Percentiles rank a stretch among this genome's conserved stretches.
Evolutionary conservation across 2,888 invertebrate genomes (phyloP).

Genomic region (Mimachlamys varia): DNA sequence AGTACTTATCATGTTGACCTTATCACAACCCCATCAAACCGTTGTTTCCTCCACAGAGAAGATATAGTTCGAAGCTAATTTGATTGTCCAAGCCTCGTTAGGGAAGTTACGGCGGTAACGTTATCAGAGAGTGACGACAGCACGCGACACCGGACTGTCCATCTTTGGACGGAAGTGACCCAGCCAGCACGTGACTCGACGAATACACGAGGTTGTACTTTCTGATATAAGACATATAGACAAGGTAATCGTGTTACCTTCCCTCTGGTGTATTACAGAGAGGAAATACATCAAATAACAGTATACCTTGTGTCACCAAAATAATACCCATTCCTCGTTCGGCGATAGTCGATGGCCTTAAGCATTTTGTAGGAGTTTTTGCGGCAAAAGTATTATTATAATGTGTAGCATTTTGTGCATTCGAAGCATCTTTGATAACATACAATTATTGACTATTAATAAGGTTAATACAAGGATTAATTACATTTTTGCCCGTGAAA

Average conservation of each 20-base stretch:
- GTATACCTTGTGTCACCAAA: background rate
- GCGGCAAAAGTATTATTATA: no score
- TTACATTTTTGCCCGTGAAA: no score
- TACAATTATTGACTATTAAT: no score
- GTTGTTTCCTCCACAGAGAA: background rate
- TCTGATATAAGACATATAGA: background rate
- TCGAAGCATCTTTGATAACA: no score
- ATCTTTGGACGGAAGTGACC: background rate
- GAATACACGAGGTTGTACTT: background rate
- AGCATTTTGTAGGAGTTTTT: no score
- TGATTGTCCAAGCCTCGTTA: background rate
- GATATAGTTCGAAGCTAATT: background rate
- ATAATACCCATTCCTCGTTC: no score
- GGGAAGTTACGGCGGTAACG: background rate
- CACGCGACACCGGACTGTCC: background rate
- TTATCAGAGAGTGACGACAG: background rate
- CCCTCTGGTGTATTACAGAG: background rate
- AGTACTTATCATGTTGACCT: background rate
- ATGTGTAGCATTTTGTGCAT: no score
- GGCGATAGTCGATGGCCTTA: no score
- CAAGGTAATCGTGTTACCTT: background rate
- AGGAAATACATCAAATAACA: background rate
- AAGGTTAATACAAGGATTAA: no score
- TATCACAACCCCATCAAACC: background rate
- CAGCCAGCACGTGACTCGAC: conserved; percentile 2